phyloP scores from a whole-genome alignment of 2,797 vertebrate genomes.

The Petrocephalus sullivani region DNA sequence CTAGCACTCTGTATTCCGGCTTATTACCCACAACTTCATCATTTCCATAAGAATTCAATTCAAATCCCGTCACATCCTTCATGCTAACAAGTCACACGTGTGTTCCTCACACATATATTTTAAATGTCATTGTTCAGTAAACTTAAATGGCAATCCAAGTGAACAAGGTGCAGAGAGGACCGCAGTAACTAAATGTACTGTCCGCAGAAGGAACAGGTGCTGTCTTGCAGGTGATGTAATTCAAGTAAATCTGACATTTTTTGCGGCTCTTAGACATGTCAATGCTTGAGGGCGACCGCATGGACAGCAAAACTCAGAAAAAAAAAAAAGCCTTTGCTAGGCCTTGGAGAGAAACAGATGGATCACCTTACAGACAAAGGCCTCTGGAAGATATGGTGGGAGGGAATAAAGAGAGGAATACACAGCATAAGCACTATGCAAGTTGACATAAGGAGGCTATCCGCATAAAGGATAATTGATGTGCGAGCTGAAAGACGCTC shows the following conservation, averaged over 20 bases:
- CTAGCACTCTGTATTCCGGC: not conserved
- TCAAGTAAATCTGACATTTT: not conserved
- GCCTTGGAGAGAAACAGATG: not conserved
- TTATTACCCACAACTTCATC: not conserved
- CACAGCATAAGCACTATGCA: not conserved
- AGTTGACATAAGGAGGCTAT: not conserved
- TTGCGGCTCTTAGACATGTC: not conserved
- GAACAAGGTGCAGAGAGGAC: not conserved
- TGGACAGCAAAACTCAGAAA: not conserved
- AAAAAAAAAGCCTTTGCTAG: not conserved
- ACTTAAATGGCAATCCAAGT: not conserved
- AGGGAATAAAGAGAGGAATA: not conserved
- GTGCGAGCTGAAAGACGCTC: not conserved
- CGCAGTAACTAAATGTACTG: not conserved
- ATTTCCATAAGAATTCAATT: not conserved
- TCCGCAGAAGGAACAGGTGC: not conserved
- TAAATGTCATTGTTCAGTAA: not conserved
- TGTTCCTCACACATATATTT: not conserved
- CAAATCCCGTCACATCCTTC: not conserved
- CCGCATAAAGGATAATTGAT: not conserved
- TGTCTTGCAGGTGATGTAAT: not conserved
- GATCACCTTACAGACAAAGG: conserved; percentile 1
- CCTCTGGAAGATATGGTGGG: not conserved
- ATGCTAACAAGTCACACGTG: not conserved
- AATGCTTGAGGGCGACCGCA: not conserved